A percentile compares a stretch with the other conserved stretches of the same genome.
Conservation (phyloP, 1,140 invertebrate genomes). For the Episyrphus balteatus region DNA sequence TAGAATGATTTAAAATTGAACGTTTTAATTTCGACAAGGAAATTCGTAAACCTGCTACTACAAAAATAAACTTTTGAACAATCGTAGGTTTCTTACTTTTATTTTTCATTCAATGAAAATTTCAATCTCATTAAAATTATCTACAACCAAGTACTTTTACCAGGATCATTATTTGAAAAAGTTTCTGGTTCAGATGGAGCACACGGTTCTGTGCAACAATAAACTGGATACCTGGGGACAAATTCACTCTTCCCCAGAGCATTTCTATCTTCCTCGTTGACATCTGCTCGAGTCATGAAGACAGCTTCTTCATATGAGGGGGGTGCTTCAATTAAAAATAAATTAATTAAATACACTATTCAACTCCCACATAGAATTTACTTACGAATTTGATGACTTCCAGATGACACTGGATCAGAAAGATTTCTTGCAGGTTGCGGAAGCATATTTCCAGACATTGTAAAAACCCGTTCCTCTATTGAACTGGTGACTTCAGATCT, state of each 20-base stretch:
- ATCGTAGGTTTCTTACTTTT: too few relatives aligned
- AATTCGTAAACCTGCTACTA: too few relatives aligned
- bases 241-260: slow-evolving; percentile 26
- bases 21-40: too few relatives aligned
- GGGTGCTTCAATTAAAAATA: slow-evolving; percentile 7
- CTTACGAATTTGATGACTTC: not conserved
- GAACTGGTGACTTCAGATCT: too few relatives aligned
- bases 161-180: too few relatives aligned
- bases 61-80: too few relatives aligned
- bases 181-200: not conserved
- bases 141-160: too few relatives aligned
- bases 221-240: slow-evolving; percentile 31
- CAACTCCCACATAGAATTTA: not conserved
- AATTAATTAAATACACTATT: not conserved
- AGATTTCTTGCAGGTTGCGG: not conserved
- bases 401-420: not conserved
- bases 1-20: too few relatives aligned
- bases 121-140: too few relatives aligned
- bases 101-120: too few relatives aligned
- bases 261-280: slow-evolving; percentile 29
- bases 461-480: too few relatives aligned
- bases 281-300: slow-evolving; percentile 21
- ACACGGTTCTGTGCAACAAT: slow-evolving; percentile 1
- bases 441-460: not conserved
- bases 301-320: slow-evolving; percentile 24